phyloP scores from a whole-genome alignment of 2,888 invertebrate genomes.

The Noctua janthe region DNA sequence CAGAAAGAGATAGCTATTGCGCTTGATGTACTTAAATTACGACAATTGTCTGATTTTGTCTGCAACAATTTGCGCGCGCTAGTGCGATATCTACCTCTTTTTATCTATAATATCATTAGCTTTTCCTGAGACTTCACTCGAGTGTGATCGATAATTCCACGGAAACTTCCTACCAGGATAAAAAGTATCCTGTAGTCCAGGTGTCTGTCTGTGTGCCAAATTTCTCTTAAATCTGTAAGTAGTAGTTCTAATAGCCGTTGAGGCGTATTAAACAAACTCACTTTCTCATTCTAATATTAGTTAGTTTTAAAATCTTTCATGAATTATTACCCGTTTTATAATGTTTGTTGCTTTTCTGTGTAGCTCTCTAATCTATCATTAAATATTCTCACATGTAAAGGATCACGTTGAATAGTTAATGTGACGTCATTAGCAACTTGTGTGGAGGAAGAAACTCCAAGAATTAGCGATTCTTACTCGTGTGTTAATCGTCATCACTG shows the following conservation, averaged over 20 bases:
- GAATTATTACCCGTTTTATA: background rate
- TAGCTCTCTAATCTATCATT: constrained; percentile 5
- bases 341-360: background rate
- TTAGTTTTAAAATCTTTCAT: background rate
- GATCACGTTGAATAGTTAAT: constrained; percentile 70
- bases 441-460: constrained; percentile 65
- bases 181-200: background rate
- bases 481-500: constrained; percentile 60
- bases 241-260: background rate
- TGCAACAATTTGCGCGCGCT: no score
- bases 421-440: constrained; percentile 67
- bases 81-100: no score
- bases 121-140: background rate
- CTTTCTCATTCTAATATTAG: background rate
- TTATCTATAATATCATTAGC: no score
- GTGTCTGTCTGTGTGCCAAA: background rate
- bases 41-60: no score
- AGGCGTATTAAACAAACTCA: background rate
- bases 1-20: no score
- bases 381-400: constrained; percentile 50
- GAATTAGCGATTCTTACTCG: constrained; percentile 73
- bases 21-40: no score
- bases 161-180: background rate
- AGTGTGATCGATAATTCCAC: background rate
- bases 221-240: background rate